Evolutionary conservation across 2,888 invertebrate species (phyloP), one percentile per base, ranked within the genome.

Genomic region (Leptopterna dolabrata): DNA sequence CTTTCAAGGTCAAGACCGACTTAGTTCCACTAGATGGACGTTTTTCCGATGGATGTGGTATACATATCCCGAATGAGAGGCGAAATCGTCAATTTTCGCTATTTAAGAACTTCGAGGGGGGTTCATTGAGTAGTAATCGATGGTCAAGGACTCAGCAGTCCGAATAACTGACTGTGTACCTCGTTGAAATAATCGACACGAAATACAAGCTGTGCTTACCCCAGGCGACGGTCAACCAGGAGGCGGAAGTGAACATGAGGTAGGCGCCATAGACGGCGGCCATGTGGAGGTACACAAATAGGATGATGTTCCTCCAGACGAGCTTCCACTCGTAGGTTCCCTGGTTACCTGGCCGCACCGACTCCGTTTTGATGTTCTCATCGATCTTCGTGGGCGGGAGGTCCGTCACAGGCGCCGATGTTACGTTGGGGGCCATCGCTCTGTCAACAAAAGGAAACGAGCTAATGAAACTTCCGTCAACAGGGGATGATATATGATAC

Each of bases 251-350:
- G 43, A 96, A 92, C 91, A 94, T 93, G 24, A 96, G 93, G 91
- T 95, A 96, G 4, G 94, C 91, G 82, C 97, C 97, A 91, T 96
- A 96, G 0, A 96, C 85, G 0, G 96, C 95, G 1, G 95, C 95
- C 80, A 94, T 55, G 91, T 97, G 97, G 88, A 97, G 93, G 91
- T 95, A 95, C 11, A 93, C 92, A 91, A 97, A 97, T 0, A 95
- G 93, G n/a, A 95, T 92, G 80, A 97, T 95, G 91, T 97, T 97
- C 90, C 95, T 94, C 97, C 97, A 97, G 9, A 97, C 97, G 76
- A 95, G 92, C 76, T 91, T 88, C 76, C 90, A 89, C 86, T 89
- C 89, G 88, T 91, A 91, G 36, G 82, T 51, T 11, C 85, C 88
- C 51, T 86, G 81, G 43, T 81, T 76, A n/a, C 86, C 86, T 16